Base-by-base conservation (phyloP, 2,113 vertebrate species). In the Herpailurus yagouaroundi region DNA sequence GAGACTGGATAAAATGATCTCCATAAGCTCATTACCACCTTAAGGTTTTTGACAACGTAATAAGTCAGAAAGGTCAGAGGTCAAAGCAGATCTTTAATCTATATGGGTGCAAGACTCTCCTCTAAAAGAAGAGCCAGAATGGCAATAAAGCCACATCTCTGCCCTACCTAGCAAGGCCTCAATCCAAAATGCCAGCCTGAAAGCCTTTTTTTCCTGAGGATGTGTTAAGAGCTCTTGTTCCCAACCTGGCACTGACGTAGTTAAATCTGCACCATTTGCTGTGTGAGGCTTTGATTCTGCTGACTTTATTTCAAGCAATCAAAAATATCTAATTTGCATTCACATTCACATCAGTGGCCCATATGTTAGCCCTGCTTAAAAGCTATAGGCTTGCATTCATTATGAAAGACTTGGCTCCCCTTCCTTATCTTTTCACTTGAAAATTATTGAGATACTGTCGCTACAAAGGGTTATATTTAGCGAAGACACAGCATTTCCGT, bases 341-440 rank as follows among this genome's bases (percentile, higher is more conserved):
- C 97, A 94, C 98, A 99, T 99, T 99, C 98, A 98, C 98, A 99
- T 99, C 99, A 99, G 99, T 99, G 98, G 98, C 98, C 99, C 99
- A 99, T 99, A 99, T 99, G 99, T 99, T 98, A 99, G 98, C 98
- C 99, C 98, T 99, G 99, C 99, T 99, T 99, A 98, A 99, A 98
- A 99, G 98, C 98, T 99, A 98, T 99, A 99, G 98, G 98, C 98
- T 97, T 98, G 98, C 98, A 99, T 99, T 99, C 98, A 99, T 99
- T 99, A 99, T 98, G 98, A 98, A 98, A 98, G 98, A 98, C 97
- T 99, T 99, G 98, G 98, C 98, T 99, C 97, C 91, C 96, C 96
- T 97, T 97, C 96, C 97, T 98, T 98, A 98, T 98, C 98, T 96
- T 98, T 98, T 98, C 95, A 93, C 98, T 99, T 98, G 98, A 98